Evolutionary conservation across 2,797 vertebrate species (phyloP).

Genomic region (Crocodylus rhombifer): DNA sequence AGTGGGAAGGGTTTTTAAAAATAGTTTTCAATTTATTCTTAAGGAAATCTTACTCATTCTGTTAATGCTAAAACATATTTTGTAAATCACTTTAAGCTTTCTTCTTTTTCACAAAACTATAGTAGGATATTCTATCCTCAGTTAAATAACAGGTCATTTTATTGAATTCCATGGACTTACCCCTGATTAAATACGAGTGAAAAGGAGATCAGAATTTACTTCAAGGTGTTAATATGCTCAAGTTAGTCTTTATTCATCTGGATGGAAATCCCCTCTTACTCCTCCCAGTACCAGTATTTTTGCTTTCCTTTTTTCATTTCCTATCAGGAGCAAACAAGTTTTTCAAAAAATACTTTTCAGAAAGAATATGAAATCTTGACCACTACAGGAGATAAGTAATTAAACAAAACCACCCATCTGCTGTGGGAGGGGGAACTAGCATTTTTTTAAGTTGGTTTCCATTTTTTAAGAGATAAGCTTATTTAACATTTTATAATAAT

Average conservation of each 20-base stretch:
- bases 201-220: conserved; percentile 63
- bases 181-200: conserved; percentile 59
- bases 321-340: conserved; percentile 14
- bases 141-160: conserved; percentile 72
- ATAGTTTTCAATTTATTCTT: conserved; percentile 24
- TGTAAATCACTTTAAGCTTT: conserved; percentile 71
- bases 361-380: conserved; percentile 27
- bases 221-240: conserved; percentile 52
- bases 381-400: background rate
- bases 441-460: conserved; percentile 64
- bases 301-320: conserved; percentile 53
- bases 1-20: conserved; percentile 27
- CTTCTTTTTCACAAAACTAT: conserved; percentile 67
- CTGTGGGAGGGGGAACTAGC: background rate
- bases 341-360: conserved; percentile 45
- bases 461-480: conserved; percentile 63
- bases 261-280: conserved; percentile 65
- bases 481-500: conserved; percentile 45
- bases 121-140: conserved; percentile 67
- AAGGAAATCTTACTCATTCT: conserved; percentile 52
- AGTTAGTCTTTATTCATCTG: conserved; percentile 73
- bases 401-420: conserved; percentile 45
- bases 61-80: conserved; percentile 55
- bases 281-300: conserved; percentile 63
- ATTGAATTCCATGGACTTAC: conserved; percentile 67